Conservation (phyloP, 2,113 vertebrate species). For the Variabilichromis moorii region DNA sequence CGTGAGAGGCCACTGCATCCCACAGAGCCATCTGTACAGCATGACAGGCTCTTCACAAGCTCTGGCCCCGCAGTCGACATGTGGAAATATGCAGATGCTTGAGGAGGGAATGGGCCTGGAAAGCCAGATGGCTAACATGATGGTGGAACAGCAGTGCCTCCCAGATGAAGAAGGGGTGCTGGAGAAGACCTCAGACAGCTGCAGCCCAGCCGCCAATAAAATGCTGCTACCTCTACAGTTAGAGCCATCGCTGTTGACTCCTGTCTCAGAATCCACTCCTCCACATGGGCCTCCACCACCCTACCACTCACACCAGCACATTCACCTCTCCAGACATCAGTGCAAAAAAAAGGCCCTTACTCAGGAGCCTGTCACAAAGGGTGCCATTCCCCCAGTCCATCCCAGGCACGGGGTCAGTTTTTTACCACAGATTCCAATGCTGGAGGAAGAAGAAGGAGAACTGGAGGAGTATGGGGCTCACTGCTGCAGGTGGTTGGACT, state of each 20-base stretch:
- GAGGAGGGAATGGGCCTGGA: conserved; percentile 72
- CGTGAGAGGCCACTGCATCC: conserved; percentile 84
- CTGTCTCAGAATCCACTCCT: conserved; percentile 32
- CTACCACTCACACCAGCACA: conserved; percentile 78
- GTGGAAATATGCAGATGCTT: conserved; percentile 74
- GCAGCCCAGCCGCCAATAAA: conserved; percentile 52
- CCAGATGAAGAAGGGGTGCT: conserved; percentile 35
- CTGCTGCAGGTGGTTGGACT: conserved; percentile 84
- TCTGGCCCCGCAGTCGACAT: conserved; percentile 54
- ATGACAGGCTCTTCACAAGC: conserved; percentile 36
- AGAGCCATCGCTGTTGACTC: background rate
- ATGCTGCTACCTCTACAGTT: conserved; percentile 45
- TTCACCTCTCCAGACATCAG: conserved; percentile 38
- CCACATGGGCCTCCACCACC: conserved; percentile 79
- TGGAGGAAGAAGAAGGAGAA: conserved; percentile 80
- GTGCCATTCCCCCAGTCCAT: background rate
- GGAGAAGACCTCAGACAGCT: conserved; percentile 38
- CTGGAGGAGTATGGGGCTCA: conserved; percentile 74
- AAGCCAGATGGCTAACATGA: conserved; percentile 76
- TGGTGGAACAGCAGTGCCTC: conserved; percentile 76
- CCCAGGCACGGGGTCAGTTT: conserved; percentile 42
- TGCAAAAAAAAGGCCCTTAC: conserved; percentile 38
- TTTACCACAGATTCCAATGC: conserved; percentile 56
- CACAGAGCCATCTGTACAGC: conserved; percentile 59
- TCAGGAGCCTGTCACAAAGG: conserved; percentile 14